Base-by-base conservation (phyloP, 2,888 invertebrate genomes). In the Plutella xylostella region DNA sequence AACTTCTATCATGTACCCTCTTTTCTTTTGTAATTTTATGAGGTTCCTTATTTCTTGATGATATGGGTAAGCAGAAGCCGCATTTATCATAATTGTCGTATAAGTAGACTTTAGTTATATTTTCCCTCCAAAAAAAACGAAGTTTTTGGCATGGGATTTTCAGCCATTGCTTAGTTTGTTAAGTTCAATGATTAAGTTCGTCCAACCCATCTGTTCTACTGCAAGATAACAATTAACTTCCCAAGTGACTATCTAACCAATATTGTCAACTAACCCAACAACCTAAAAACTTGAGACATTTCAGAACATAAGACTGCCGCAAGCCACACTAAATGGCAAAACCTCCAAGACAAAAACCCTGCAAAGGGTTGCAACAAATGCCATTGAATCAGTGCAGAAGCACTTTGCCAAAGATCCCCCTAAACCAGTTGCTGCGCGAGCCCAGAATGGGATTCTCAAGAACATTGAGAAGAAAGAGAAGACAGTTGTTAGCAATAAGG, bases 261-360 rank as follows among this genome's bases (percentile, higher is more conserved):
- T 6, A 22, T 22, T 22, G 22, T 22, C 9, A 6, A 22, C 9
- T 22, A 22, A 22, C 9, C 9, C 22, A 22, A 22, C 22, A 6
- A 28, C 28, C 28, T 28, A n/a, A n/a, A n/a, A n/a, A n/a, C n/a
- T n/a, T n/a, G n/a, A n/a, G n/a, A n/a, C n/a, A n/a, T 76, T 79
- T 56, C 65, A 82, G 82, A 80, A 57, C 51, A 60, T 82, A 64
- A 82, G 78, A 61, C 63, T 70, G n/a, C 68, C 39, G 51, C 63
- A 42, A 53, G 66, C 66, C 34, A 54, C 57, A 40, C 31, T 72
- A 1, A 80, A 78, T 56, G 71, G 75, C 43, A 78, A 75, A 53
- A 63, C 74, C 34, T 76, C 82, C 41, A 86, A 85, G 63, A 72
- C 85, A 21, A 85, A 86, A 58, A 74, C 68, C 33, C 54, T 76